Conservation (phyloP, 2,888 invertebrate species). For the Drosophila heteroneura region DNA sequence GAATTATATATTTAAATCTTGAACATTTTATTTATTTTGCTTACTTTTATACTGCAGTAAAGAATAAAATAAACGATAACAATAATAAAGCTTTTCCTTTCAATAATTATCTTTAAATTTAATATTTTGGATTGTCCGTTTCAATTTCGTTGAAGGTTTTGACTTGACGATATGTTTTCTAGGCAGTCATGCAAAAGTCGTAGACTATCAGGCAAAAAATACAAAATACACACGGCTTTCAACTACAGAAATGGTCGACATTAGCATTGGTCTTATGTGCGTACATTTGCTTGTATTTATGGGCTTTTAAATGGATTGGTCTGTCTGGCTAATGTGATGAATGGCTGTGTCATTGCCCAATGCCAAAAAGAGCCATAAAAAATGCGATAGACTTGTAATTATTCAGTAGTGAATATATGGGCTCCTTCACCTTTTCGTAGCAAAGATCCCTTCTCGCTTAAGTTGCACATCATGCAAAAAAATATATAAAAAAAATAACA, state of each 20-base stretch:
- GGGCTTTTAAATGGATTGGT: slow-evolving; percentile 69
- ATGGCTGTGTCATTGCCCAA: slow-evolving; percentile 43
- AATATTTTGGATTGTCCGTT: not conserved
- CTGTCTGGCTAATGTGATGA: slow-evolving; percentile 70
- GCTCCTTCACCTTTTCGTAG: slow-evolving; percentile 10
- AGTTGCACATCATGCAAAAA: slow-evolving; percentile 42
- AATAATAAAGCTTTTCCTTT: not conserved
- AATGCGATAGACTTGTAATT: slow-evolving; percentile 43
- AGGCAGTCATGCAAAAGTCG: not conserved
- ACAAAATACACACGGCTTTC: slow-evolving; percentile 37
- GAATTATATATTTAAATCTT: no score
- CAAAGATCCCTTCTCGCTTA: slow-evolving; percentile 7
- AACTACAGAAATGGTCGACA: slow-evolving; percentile 39
- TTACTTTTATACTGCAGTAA: not conserved
- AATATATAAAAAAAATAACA: not conserved
- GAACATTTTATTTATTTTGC: not conserved
- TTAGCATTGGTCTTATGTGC: slow-evolving; percentile 12
- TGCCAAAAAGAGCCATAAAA: slow-evolving; percentile 31
- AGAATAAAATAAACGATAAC: not conserved
- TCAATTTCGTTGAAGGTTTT: not conserved
- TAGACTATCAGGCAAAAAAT: slow-evolving; percentile 2
- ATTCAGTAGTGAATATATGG: slow-evolving; percentile 36
- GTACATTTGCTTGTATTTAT: slow-evolving; percentile 39
- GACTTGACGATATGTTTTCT: not conserved
- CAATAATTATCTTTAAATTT: not conserved